These are phyloP conservation scores for Euplexia lucipara DNA, from an alignment of 2,888 invertebrate species.

Conservation along the genomic window DNA sequence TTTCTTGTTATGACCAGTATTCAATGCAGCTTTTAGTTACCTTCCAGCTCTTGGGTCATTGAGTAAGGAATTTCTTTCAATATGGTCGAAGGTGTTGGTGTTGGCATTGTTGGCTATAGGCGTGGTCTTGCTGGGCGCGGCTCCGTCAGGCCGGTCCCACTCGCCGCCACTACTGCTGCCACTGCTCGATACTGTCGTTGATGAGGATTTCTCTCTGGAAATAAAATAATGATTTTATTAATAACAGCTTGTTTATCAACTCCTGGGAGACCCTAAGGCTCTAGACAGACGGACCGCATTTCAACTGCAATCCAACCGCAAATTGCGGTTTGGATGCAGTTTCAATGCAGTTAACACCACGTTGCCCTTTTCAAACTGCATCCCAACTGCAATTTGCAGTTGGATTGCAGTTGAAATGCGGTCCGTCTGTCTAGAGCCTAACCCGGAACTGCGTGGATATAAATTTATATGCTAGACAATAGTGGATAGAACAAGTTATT, in stretches of 20 bases:
- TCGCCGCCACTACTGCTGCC: slow-evolving; percentile 83
- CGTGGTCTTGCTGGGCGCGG: slow-evolving; percentile 70
- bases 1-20: no score
- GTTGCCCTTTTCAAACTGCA: no score
- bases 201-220: slow-evolving; percentile 80
- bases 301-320: no score
- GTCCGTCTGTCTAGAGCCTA: no score
- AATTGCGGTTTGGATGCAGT: no score
- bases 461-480: neutral
- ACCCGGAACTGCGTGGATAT: neutral
- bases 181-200: slow-evolving; percentile 74
- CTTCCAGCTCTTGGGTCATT: slow-evolving; percentile 92
- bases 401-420: no score
- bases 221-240: neutral
- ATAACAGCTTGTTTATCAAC: neutral
- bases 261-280: no score
- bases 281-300: no score
- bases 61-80: slow-evolving; percentile 92
- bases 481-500: neutral
- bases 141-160: slow-evolving; percentile 84
- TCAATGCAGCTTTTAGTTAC: slow-evolving; percentile 67
- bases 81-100: slow-evolving; percentile 91
- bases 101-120: slow-evolving; percentile 45
- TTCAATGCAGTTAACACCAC: no score
- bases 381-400: no score